These are phyloP conservation scores for Harpalus rubripes DNA, from an alignment of 2,888 invertebrate genomes.

Conservation along the genomic window DNA sequence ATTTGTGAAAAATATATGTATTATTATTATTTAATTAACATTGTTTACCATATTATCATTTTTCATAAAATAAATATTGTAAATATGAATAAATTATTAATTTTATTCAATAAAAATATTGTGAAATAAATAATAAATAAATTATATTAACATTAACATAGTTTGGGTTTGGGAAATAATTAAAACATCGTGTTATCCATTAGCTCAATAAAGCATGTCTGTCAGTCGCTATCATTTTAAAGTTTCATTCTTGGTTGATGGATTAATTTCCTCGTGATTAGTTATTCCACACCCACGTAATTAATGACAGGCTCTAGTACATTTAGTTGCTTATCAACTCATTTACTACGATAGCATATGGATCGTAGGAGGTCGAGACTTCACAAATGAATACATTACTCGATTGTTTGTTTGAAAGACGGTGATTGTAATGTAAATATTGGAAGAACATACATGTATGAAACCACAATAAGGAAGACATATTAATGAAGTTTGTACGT, in stretches of 20 bases:
- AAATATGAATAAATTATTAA: neutral
- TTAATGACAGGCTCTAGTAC: constrained; percentile 31
- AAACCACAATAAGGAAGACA: neutral
- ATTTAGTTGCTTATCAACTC: constrained; percentile 33
- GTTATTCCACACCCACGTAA: constrained; percentile 40
- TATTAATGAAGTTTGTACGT: too few species aligned
- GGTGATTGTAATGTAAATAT: constrained; percentile 34
- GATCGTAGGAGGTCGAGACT: constrained; percentile 25
- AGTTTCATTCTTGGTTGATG: constrained; percentile 24
- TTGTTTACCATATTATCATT: too few species aligned
- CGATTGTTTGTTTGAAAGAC: constrained; percentile 25
- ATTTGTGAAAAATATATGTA: too few species aligned
- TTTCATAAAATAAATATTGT: too few species aligned
- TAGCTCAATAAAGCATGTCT: neutral
- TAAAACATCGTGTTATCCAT: neutral
- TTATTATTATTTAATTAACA: too few species aligned
- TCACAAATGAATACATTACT: constrained; percentile 26
- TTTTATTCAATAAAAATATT: neutral
- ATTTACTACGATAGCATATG: constrained; percentile 21
- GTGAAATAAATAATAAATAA: neutral
- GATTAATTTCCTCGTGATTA: constrained; percentile 36
- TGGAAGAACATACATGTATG: neutral
- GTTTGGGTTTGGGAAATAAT: constrained; percentile 6
- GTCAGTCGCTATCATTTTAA: neutral
- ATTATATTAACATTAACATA: neutral